Conservation (phyloP, 2,888 invertebrate genomes). For the Nesidiocoris tenuis region DNA sequence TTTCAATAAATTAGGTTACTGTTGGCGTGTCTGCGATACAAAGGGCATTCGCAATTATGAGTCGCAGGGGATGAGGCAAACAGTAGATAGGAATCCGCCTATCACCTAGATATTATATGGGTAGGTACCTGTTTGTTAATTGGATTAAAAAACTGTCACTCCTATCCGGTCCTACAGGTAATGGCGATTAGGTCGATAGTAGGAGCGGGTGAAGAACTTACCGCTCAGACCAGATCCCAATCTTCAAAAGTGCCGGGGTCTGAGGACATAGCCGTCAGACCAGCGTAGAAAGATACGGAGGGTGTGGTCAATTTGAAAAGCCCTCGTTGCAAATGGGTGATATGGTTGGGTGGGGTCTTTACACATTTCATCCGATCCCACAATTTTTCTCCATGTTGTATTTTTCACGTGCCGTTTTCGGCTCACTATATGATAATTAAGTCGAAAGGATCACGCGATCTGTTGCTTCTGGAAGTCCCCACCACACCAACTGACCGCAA, state of each 20-base stretch:
- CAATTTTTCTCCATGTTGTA: not conserved
- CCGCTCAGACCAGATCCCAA: no score
- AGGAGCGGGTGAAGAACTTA: no score
- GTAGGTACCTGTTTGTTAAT: no score
- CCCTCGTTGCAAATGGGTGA: not conserved
- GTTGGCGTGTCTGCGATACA: no score
- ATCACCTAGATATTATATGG: no score
- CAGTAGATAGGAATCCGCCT: no score
- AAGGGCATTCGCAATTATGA: no score
- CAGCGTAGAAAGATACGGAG: not conserved
- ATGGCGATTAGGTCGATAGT: not conserved
- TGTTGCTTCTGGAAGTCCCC: conserved; percentile 19
- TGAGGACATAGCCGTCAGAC: no score
- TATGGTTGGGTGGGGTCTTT: not conserved
- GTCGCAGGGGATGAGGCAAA: no score
- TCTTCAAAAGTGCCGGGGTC: not conserved
- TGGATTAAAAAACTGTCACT: not conserved
- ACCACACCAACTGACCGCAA: not conserved
- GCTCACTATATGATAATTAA: conserved; percentile 21
- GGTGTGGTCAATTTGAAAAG: not conserved
- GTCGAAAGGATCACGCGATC: conserved; percentile 18
- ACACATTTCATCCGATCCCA: not conserved
- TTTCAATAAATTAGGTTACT: no score
- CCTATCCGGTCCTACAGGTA: not conserved
- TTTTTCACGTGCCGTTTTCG: conserved; percentile 3